Percentiles rank a stretch among this genome's conserved stretches.
These are phyloP conservation scores for Mythimna impura DNA, from an alignment of 2,888 invertebrate species.

Conservation along the genomic window DNA sequence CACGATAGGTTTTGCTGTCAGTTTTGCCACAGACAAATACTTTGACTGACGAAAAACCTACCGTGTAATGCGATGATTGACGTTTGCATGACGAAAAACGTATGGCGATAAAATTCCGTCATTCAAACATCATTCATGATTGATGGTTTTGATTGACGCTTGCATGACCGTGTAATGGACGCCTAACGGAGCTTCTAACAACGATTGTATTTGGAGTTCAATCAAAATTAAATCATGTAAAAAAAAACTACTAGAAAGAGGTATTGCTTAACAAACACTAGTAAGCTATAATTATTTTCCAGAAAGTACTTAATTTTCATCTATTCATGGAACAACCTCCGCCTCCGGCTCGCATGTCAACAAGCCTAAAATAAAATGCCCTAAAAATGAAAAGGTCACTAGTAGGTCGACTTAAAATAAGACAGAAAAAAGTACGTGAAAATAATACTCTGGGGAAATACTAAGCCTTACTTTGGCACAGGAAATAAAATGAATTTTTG, in stretches of 20 bases:
- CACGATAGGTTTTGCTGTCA: too few species aligned
- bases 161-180: too few species aligned
- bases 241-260: neutral
- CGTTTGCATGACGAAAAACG: too few species aligned
- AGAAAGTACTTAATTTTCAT: neutral
- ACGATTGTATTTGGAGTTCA: neutral
- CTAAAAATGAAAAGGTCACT: conserved; percentile 38
- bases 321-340: conserved; percentile 7
- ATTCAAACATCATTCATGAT: too few species aligned
- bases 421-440: neutral
- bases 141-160: too few species aligned
- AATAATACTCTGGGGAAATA: conserved; percentile 19
- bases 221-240: neutral
- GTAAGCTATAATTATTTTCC: neutral
- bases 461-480: conserved; percentile 1
- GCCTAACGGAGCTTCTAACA: too few species aligned
- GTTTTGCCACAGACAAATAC: too few species aligned
- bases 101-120: too few species aligned
- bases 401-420: conserved; percentile 45
- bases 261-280: too few species aligned
- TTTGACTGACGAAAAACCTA: too few species aligned
- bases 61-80: too few species aligned
- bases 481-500: conserved; percentile 22
- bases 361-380: conserved; percentile 26
- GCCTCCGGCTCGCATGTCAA: conserved; percentile 17